A percentile compares a stretch with the other conserved stretches of the same genome.
Conservation (phyloP, 2,888 invertebrate genomes). For the Saturnia japonica region DNA sequence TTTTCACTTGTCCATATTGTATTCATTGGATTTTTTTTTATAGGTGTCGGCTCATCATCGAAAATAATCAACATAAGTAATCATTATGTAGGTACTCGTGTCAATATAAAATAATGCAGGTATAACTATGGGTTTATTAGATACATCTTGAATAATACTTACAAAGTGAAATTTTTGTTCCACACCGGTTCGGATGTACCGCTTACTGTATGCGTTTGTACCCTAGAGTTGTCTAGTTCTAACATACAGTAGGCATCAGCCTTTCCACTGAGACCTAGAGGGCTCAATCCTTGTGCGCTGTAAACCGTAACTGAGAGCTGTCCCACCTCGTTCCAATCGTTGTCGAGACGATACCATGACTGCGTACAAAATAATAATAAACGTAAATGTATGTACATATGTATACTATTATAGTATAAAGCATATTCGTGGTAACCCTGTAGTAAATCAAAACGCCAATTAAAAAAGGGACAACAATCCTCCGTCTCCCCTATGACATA, state of each 20-base stretch:
- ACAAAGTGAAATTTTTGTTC: conserved; percentile 73
- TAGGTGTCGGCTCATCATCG: too few species aligned
- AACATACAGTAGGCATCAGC: conserved; percentile 71
- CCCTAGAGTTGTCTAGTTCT: conserved; percentile 70
- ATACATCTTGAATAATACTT: conserved; percentile 39
- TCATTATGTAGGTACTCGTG: too few species aligned
- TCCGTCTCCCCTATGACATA: too few species aligned
- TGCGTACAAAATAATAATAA: conserved; percentile 34
- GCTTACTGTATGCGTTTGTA: conserved; percentile 67
- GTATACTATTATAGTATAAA: too few species aligned
- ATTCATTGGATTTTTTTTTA: too few species aligned
- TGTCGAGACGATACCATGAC: conserved; percentile 69
- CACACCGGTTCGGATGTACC: conserved; percentile 66
- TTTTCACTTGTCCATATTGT: too few species aligned
- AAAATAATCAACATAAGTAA: too few species aligned
- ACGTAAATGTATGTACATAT: not conserved
- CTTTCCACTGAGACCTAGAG: conserved; percentile 61
- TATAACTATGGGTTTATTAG: not conserved
- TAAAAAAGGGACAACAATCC: too few species aligned
- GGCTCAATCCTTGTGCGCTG: conserved; percentile 61
- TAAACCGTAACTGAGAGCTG: conserved; percentile 67
- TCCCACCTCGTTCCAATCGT: conserved; percentile 66
- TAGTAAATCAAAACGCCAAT: too few species aligned
- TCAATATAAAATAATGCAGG: not conserved
- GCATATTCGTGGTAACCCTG: not conserved